Percentiles rank a stretch among this genome's conserved stretches.
These are phyloP conservation scores for Hyposoter didymator DNA, from an alignment of 2,888 invertebrate genomes.

Conservation along the genomic window DNA sequence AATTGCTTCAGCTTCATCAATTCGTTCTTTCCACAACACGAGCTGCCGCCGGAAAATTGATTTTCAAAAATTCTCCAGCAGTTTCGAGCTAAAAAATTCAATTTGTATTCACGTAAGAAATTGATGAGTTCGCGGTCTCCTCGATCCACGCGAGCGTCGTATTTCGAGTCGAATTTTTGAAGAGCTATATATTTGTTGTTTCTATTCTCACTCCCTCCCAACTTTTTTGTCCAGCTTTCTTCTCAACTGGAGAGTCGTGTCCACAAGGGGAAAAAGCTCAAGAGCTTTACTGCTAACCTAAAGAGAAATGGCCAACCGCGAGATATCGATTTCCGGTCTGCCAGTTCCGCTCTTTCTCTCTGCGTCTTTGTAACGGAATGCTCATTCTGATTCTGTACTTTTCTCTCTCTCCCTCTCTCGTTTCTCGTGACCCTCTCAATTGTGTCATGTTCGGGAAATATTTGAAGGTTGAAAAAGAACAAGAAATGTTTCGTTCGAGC, in stretches of 20 bases:
- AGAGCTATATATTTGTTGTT: slow-evolving; percentile 14
- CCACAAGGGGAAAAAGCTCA: slow-evolving; percentile 2
- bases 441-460: slow-evolving; percentile 47
- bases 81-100: neutral
- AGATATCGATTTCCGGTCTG: slow-evolving; percentile 63
- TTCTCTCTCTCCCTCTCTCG: slow-evolving; percentile 29
- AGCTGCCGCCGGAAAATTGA: neutral
- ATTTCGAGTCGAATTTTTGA: neutral
- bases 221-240: slow-evolving; percentile 1
- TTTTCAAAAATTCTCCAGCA: neutral
- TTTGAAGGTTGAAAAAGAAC: slow-evolving; percentile 51
- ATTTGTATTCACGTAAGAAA: neutral
- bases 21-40: neutral
- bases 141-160: neutral
- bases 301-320: slow-evolving; percentile 48
- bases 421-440: slow-evolving; percentile 29
- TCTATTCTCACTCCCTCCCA: neutral
- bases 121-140: neutral
- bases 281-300: slow-evolving; percentile 52
- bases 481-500: slow-evolving; percentile 33
- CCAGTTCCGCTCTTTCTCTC: slow-evolving; percentile 24
- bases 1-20: neutral
- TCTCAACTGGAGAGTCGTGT: slow-evolving; percentile 8
- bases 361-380: neutral
- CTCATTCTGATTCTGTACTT: slow-evolving; percentile 33